Base-by-base conservation (phyloP, 2,797 vertebrate species). In the Clarias fuscus region DNA sequence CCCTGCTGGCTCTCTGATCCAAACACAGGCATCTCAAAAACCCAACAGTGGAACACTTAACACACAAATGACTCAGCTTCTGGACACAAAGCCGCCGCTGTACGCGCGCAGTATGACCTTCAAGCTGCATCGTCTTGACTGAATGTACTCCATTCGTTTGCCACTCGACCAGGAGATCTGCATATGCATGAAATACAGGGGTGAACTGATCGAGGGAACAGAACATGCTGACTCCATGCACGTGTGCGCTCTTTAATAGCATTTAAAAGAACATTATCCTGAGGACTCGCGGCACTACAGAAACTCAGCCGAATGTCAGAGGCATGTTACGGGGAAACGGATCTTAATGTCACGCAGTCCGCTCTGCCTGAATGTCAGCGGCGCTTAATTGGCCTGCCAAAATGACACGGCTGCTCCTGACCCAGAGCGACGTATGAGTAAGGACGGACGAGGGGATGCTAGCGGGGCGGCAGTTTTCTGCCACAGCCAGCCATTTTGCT, bases 321-420 rank as follows among this genome's bases (percentile, higher is more conserved):
- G 91, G 88, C 89, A 93, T 87, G 93, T 91, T 27, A 27, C 83
- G 59, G 75, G 33, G 68, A 92, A 88, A 94, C 94, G 88, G 91
- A 91, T 93, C 92, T 93, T 93, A 95, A 95, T 95, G 94, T 93
- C 94, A 94, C 84, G 93, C 91, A 78, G 87, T 94, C 91, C 91
- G 80, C 84, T 86, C 89, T 87, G 92, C 90, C 91, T 92, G 92
- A 96, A 96, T 94, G 94, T 95, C 95, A 95, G 89, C 87, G 88
- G 88, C 72, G 91, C 94, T 94, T 95, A 94, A 95, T 94, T 94
- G 94, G 93, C 88, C 90, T 82, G 85, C 88, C 89, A 89, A 93
- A 93, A 92, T 89, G 90, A 88, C 92, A 90, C 85, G 76, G 86
- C 91, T 91, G 86, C 90, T 91, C 88, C 86, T 91, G 89, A 84